Evolutionary conservation across 2,113 vertebrate species (phyloP), one percentile per base, ranked within the genome.

Genomic region (Cyanocitta stelleri): DNA sequence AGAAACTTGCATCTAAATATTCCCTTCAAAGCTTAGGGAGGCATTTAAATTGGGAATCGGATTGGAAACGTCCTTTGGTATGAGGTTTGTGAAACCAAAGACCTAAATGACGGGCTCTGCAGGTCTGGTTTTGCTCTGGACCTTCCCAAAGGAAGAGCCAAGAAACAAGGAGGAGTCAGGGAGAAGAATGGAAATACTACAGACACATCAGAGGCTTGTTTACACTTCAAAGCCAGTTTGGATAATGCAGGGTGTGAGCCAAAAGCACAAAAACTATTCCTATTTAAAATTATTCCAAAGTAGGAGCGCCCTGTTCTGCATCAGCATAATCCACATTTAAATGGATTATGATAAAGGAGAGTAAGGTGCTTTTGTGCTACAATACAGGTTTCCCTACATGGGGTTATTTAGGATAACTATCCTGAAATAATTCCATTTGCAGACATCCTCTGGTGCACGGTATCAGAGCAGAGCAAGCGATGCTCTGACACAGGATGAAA

Each of bases 151-250:
- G 87, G 84, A 89, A 95, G 52, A 75, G 55, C 7, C 49, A 74
- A 61, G 62, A 68, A 95, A 75, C 23, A 44, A 86, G 85, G 73
- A 96, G 81, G 72, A 93, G 93, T 54, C 66, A 76, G 75, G 75
- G 44, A 88, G 64, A 59, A 59, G 85, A 55, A 92, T 90, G 85
- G 73, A 94, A 94, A 95, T 83, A 39, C 61, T 72, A 59, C 46
- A 94, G 82, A 88, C 68, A 67, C 90, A 71, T 86, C 32, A 93
- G 94, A 96, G 86, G 33, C 93, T 95, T 64, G 55, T 95, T 93
- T 96, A 71, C 91, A 96, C 94, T 95, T 96, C 96, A 97, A 96
- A 97, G 96, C 75, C 62, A 3, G 26, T 80, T 49, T 56, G 90
- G 90, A 24, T 85, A 93, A 97, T 72, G 71, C 87, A 95, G 95